Evolutionary conservation across 2,797 vertebrate species (phyloP).

Genomic region (Corythornis leucogaster): DNA sequence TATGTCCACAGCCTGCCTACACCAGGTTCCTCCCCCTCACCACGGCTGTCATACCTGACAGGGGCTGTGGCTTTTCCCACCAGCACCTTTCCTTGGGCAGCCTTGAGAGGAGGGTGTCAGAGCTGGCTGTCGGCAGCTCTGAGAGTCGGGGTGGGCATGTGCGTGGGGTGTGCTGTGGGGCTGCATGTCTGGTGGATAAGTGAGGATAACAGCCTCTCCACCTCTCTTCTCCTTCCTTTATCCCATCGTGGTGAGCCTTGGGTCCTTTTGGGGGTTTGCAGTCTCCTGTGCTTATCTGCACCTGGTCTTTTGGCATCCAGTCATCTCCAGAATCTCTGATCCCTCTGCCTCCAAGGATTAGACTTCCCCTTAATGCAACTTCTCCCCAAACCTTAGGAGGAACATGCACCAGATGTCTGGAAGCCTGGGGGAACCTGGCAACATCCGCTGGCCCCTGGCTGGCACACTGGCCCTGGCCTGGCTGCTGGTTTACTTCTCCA

Average conservation of each 20-base stretch:
- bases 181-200: accelerated
- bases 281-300: neutral
- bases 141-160: neutral
- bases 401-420: conserved; percentile 91
- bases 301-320: neutral
- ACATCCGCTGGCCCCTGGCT: conserved; percentile 88
- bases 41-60: accelerated
- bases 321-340: accelerated
- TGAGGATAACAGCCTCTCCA: neutral
- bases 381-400: conserved; percentile 74
- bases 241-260: accelerated
- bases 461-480: conserved; percentile 89
- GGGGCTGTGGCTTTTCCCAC: accelerated
- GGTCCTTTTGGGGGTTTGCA: neutral
- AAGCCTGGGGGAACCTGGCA: conserved; percentile 88
- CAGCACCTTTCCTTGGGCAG: neutral
- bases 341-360: accelerated
- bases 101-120: neutral
- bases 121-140: accelerated
- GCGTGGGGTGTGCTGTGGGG: accelerated
- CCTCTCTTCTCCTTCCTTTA: neutral
- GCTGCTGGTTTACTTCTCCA: conserved; percentile 94
- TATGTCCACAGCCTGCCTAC: conserved; percentile 75
- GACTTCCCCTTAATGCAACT: neutral
- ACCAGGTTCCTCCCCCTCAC: conserved; percentile 24